Evolutionary conservation across 2,113 vertebrate genomes (phyloP).

Genomic region (Piaya cayana): DNA sequence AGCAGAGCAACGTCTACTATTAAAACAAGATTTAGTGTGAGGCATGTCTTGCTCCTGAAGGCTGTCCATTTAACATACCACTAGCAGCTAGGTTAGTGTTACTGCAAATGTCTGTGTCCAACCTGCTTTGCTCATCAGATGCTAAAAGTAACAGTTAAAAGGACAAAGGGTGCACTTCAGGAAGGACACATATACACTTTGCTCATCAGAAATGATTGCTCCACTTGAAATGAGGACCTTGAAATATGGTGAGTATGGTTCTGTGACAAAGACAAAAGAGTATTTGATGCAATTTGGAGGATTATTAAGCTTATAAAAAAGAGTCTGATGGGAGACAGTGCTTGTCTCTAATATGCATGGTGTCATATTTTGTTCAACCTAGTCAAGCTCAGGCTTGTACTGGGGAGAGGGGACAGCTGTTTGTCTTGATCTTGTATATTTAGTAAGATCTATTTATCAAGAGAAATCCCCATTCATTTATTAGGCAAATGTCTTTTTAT

Average conservation of each 20-base stretch:
- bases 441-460: background rate
- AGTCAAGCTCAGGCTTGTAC: background rate
- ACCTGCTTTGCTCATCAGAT: accelerated
- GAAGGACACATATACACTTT: background rate
- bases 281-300: background rate
- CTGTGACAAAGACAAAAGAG: background rate
- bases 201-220: background rate
- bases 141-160: background rate
- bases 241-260: background rate
- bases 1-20: background rate
- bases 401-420: background rate
- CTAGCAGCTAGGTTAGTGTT: background rate
- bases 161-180: background rate
- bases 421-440: background rate
- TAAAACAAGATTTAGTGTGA: background rate
- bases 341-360: background rate
- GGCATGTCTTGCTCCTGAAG: background rate
- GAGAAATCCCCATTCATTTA: background rate
- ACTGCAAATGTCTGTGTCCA: background rate
- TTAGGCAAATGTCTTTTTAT: background rate
- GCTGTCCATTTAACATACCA: background rate
- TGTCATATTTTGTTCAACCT: conserved; percentile 1
- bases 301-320: background rate
- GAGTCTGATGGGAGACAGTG: background rate
- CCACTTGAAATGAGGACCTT: background rate